Evolutionary conservation across 2,113 vertebrate species (phyloP).

Genomic region (Eidolon helvum): DNA sequence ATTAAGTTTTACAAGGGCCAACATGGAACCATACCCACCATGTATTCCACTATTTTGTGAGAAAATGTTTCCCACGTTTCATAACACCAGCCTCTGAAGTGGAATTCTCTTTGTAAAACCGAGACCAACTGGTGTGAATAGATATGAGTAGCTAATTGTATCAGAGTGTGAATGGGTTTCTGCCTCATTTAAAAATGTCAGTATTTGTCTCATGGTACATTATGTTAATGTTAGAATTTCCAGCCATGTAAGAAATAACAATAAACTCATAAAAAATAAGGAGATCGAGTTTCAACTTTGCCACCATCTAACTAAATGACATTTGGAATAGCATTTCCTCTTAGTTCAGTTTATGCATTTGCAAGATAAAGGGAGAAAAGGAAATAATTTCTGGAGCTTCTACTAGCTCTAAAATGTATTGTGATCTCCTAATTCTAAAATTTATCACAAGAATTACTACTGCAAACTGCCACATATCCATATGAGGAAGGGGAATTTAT

Average conservation of each 20-base stretch:
- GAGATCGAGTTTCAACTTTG: background rate
- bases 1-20: background rate
- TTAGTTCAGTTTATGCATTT: conserved; percentile 9
- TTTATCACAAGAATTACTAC: background rate
- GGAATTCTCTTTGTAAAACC: conserved; percentile 37
- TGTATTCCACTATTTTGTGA: background rate
- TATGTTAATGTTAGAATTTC: background rate
- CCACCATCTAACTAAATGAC: background rate
- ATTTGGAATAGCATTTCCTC: background rate
- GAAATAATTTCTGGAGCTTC: background rate
- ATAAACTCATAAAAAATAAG: background rate
- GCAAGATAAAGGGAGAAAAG: background rate
- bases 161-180: background rate
- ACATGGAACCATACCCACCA: background rate
- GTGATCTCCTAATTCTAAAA: conserved; percentile 19
- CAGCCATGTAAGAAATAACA: background rate
- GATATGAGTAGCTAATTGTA: background rate
- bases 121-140: background rate
- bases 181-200: background rate
- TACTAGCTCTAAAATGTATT: background rate
- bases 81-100: background rate
- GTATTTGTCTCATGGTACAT: background rate
- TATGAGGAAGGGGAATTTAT: background rate
- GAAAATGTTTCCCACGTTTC: background rate
- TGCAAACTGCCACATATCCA: background rate